These are phyloP conservation scores for Stigmatopora argus DNA, from an alignment of 2,113 vertebrate genomes.

Conservation along the genomic window DNA sequence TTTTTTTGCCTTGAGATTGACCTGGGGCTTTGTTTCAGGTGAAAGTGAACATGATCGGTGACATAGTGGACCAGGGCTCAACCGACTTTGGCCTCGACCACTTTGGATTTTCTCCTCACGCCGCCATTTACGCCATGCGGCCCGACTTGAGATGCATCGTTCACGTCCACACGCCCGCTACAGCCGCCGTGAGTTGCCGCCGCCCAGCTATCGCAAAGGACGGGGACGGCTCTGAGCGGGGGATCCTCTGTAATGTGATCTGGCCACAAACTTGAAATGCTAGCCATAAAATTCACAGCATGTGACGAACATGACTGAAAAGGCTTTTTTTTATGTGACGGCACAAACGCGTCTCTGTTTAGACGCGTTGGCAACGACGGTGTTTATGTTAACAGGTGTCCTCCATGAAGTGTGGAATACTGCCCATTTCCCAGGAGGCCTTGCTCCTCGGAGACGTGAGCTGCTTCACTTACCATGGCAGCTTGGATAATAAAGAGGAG, in stretches of 20 bases:
- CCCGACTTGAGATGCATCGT: conserved; percentile 89
- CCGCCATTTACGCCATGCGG: conserved; percentile 87
- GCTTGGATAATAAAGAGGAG: conserved; percentile 86
- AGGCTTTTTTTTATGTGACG: conserved; percentile 35
- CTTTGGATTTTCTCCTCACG: conserved; percentile 85
- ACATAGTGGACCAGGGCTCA: conserved; percentile 89
- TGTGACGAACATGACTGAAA: conserved; percentile 7
- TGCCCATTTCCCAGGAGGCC: conserved; percentile 95
- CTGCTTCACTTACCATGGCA: conserved; percentile 88
- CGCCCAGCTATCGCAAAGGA: not conserved
- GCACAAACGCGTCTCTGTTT: conserved; percentile 33
- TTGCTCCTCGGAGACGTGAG: conserved; percentile 88
- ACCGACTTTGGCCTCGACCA: conserved; percentile 80
- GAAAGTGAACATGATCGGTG: conserved; percentile 91
- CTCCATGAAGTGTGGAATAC: conserved; percentile 95
- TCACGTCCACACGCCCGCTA: conserved; percentile 84
- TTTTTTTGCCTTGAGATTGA: not conserved
- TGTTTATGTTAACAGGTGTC: conserved; percentile 77
- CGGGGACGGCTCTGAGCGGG: no score
- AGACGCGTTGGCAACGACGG: conserved; percentile 22
- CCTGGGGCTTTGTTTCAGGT: conserved; percentile 67
- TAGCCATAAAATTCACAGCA: conserved; percentile 31
- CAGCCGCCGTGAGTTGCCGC: conserved; percentile 83
- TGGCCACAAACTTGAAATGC: conserved; percentile 36
- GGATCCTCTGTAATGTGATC: conserved; percentile 16